Evolutionary conservation across 2,797 vertebrate species (phyloP), one percentile per base, ranked within the genome.

Genomic region (Neopelma chrysocephalum): DNA sequence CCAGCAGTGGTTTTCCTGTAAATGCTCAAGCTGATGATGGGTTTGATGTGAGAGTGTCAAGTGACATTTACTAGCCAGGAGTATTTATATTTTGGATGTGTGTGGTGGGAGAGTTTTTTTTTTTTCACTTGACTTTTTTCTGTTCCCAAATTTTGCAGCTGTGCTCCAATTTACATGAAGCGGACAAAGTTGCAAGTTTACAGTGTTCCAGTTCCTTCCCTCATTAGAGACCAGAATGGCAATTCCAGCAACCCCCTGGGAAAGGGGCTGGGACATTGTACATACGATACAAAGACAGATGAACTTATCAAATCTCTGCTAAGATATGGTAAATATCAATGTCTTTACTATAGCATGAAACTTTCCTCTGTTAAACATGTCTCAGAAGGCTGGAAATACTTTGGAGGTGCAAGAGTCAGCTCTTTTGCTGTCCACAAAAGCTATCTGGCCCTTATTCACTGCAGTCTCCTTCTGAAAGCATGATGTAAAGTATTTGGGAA

Each of bases 11-110:
- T 75, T 93, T 83, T 70, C 72, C 60, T 93, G 88, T 83, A 86
- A 96, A 71, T 0, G 2, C 87, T 73, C 0, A 27, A 40, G 64
- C 62, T 84, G 91, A 66, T 93, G 94, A 91, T 27, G 47, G 85
- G 70, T 90, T 96, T 96, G 94, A 95, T 93, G 93, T 60, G 90
- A 91, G 88, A 85, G 85, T 88, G 87, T 95, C 94, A 93, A 96
- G 84, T 94, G 94, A 91, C 89, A 57, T 89, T 96, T 93, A 82
- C 80, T 94, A 79, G 80, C 91, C 90, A 91, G 73, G 48, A 91
- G 36, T 94, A 94, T 96, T 96, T 93, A 84, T 82, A 79, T 88
- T 95, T 87, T 91, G 77, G 53, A 96, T 94, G 91, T 90, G 89
- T 88, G 87, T 91, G 87, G 83, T 78, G 48, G 56, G 57, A 93